These are phyloP conservation scores for Polyommatus icarus DNA, from an alignment of 2,888 invertebrate genomes.

Conservation along the genomic window DNA sequence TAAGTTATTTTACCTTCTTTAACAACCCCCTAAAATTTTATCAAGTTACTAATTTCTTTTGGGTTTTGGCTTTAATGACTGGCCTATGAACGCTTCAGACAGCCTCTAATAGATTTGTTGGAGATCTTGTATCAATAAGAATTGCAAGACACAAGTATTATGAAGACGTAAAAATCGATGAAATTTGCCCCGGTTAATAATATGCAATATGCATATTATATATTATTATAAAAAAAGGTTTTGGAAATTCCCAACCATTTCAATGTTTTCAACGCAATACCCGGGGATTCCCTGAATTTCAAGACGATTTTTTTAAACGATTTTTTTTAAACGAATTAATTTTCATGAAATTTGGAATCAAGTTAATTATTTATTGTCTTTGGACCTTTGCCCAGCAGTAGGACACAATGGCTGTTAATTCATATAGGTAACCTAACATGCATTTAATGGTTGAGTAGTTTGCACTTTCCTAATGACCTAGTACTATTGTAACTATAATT, in stretches of 20 bases:
- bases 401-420: too few species aligned
- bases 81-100: neutral
- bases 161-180: too few species aligned
- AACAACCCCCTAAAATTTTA: too few species aligned
- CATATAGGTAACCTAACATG: neutral
- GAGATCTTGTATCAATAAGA: neutral
- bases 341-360: too few species aligned
- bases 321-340: too few species aligned
- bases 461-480: conserved; percentile 18
- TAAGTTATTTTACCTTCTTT: too few species aligned
- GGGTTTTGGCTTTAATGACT: too few species aligned
- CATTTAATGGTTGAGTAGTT: neutral
- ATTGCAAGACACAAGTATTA: neutral
- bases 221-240: neutral
- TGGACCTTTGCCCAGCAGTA: too few species aligned
- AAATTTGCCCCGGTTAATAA: neutral
- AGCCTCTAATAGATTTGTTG: neutral
- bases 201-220: too few species aligned
- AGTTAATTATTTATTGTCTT: too few species aligned
- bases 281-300: neutral
- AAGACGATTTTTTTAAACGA: neutral
- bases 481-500: conserved; percentile 24
- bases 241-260: neutral
- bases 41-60: too few species aligned
- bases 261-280: neutral